phyloP scores from a whole-genome alignment of 2,888 invertebrate species.

The Reticulitermes lucifugus region DNA sequence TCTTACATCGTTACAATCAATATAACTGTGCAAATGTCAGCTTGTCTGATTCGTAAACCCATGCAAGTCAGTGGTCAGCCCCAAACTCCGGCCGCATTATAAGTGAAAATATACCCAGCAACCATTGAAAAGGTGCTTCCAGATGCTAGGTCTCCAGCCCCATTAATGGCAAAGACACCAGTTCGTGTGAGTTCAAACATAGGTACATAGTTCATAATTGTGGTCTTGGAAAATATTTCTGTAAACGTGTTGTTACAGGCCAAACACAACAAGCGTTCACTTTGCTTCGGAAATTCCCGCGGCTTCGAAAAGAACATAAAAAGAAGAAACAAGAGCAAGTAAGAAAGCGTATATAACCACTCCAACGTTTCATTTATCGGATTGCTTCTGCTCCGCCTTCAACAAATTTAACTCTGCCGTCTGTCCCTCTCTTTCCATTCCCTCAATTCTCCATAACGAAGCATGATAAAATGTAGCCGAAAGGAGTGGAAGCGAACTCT shows the following conservation, averaged over 20 bases:
- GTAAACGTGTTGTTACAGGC: background rate
- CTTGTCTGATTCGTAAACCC: too few relatives aligned
- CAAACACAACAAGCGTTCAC: background rate
- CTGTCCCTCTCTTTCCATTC: slow-evolving; percentile 13
- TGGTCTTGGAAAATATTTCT: background rate
- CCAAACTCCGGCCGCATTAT: too few relatives aligned
- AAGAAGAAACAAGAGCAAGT: background rate
- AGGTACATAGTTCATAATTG: background rate
- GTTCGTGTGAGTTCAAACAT: background rate
- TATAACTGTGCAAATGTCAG: too few relatives aligned
- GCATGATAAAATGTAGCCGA: slow-evolving; percentile 34
- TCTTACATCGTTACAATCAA: too few relatives aligned
- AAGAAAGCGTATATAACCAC: slow-evolving; percentile 2
- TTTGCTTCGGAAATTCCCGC: background rate
- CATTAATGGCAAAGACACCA: too few relatives aligned
- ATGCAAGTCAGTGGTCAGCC: too few relatives aligned
- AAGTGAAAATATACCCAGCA: too few relatives aligned
- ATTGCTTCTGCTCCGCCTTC: slow-evolving; percentile 39
- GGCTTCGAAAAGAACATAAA: background rate
- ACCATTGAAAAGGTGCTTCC: too few relatives aligned
- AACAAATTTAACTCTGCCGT: slow-evolving; percentile 19
- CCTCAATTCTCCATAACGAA: slow-evolving; percentile 28
- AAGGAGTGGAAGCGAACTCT: slow-evolving; percentile 14
- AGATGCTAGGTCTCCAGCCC: too few relatives aligned
- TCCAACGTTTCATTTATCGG: slow-evolving; percentile 46